A percentile compares a stretch with the other conserved stretches of the same genome.
phyloP scores from a whole-genome alignment of 2,113 vertebrate genomes.

The Eurypyga helias region DNA sequence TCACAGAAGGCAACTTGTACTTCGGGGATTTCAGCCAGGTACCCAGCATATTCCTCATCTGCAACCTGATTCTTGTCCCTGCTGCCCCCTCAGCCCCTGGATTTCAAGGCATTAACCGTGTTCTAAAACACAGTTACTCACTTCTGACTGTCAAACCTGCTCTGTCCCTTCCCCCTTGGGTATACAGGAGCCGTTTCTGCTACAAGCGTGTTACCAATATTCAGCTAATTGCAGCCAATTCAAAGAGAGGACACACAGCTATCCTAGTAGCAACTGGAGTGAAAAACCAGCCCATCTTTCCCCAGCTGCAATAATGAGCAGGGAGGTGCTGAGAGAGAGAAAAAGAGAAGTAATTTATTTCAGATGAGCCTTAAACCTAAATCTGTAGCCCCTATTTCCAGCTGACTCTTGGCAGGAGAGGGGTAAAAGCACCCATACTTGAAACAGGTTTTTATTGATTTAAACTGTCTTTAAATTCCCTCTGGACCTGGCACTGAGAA shows the following conservation, averaged over 20 bases:
- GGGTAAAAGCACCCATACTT: background rate
- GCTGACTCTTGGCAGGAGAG: background rate
- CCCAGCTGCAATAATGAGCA: background rate
- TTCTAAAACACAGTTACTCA: background rate
- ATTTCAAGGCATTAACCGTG: background rate
- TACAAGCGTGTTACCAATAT: background rate
- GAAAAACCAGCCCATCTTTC: background rate
- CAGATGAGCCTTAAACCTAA: background rate
- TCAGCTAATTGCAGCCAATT: background rate
- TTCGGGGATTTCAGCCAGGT: constrained; percentile 93
- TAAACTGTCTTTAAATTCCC: background rate
- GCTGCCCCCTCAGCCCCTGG: background rate
- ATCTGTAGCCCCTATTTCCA: background rate
- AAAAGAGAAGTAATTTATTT: background rate
- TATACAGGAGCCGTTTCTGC: background rate
- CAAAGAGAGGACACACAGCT: background rate
- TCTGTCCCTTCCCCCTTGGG: background rate
- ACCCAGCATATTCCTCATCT: background rate
- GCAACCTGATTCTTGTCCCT: rapidly evolving
- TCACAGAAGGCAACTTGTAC: constrained; percentile 90
- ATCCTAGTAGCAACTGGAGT: rapidly evolving
- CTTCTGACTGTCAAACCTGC: background rate
- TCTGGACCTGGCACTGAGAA: background rate
- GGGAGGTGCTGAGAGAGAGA: background rate
- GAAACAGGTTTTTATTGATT: background rate